Base-by-base conservation (phyloP, 2,888 invertebrate genomes). In the Sinodicranocentrus sp. region DNA sequence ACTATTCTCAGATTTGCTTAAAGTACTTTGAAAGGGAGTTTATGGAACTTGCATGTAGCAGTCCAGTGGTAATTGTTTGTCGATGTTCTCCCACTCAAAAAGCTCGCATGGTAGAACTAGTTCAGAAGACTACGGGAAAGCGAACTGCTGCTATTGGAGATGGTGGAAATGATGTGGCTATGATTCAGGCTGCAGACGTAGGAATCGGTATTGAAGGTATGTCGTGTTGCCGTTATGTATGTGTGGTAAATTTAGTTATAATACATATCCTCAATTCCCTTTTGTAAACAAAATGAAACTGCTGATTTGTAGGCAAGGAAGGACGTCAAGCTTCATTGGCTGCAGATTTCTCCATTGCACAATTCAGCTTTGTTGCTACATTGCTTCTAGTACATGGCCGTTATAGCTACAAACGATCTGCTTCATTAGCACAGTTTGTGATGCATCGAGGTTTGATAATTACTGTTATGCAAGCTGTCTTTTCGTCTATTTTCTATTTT, bases 381-480 rank as follows among this genome's bases (percentile, higher is more conserved):
- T 92, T 98, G 82, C 91, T 98, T 82, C 91, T 99, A 84, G 97
- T 98, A 17, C 98, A 98, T 90, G 98, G 98, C 0, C 93, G 98
- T 70, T 94, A 98, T 89, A 95, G 97, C 83, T 96, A 96, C 90
- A 97, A 98, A 92, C 93, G 99, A 75, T 98, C 98, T 0, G 98
- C 99, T n/a, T 96, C 98, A 2, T 93, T 99, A 19, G 96, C 97
- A 88, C 98, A 99, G 91, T 99, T 99, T 91, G 98, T 99, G 77
- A 99, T 99, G 90, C 99, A 99, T 91, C 94, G 98, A 73, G 99
- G 99, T 54, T 93, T 99, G 84, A 98, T 99, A 89, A 99, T 99
- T 84, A 98, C 99, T 65, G 98, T 98, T 15, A 98, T 99, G 96
- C 95, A 97, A 92, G 99, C 99, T 0, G 96, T 99, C 52, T 99